phyloP scores from a whole-genome alignment of 1,140 invertebrate species.

The Vanessa tameamea region DNA sequence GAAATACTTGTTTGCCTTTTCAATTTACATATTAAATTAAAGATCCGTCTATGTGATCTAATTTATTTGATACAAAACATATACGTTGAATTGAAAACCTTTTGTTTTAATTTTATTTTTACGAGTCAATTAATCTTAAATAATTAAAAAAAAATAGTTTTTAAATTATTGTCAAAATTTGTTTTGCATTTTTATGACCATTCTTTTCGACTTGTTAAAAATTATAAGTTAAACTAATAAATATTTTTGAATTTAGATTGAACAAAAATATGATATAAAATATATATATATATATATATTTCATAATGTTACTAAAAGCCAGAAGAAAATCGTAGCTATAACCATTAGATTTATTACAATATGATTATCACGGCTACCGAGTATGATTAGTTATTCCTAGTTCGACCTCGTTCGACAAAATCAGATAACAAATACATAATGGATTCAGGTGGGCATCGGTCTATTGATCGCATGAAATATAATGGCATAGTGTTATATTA shows the following conservation, averaged over 20 bases:
- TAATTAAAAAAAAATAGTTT: too few species aligned
- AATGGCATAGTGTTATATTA: slow-evolving; percentile 30
- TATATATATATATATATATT: neutral
- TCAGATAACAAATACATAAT: slow-evolving; percentile 55
- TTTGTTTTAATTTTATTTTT: too few species aligned
- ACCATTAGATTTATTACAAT: slow-evolving; percentile 5
- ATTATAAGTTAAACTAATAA: too few species aligned
- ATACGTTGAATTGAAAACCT: too few species aligned
- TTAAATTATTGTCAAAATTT: too few species aligned
- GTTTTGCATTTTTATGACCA: too few species aligned
- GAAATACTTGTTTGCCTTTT: slow-evolving; percentile 1
- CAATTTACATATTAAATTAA: slow-evolving; percentile 8
- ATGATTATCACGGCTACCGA: neutral
- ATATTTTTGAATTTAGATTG: too few species aligned
- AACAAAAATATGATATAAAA: neutral
- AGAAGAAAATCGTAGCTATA: neutral
- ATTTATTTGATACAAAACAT: too few species aligned
- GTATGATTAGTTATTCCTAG: slow-evolving; percentile 5
- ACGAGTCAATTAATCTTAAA: too few species aligned
- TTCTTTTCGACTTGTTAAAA: too few species aligned
- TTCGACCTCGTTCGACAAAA: slow-evolving; percentile 49
- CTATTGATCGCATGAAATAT: slow-evolving; percentile 46
- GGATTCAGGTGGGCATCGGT: slow-evolving; percentile 38
- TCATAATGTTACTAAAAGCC: neutral
- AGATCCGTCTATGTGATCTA: too few species aligned